A percentile compares a stretch with the other conserved stretches of the same genome.
phyloP scores from a whole-genome alignment of 92 coral and sea anemone genomes.

The Heteractis magnifica region DNA sequence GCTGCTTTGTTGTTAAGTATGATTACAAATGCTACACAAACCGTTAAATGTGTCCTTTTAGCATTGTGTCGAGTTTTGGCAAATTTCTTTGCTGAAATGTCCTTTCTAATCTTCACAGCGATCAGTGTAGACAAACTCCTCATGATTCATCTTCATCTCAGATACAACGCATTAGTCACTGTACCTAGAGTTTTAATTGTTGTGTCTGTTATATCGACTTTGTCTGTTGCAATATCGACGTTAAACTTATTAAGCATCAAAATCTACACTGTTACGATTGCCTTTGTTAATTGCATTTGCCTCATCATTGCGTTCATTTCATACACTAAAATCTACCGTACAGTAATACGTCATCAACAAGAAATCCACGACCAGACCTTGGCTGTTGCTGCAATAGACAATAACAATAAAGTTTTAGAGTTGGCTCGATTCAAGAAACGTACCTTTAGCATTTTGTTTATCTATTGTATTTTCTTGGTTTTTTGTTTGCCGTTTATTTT shows the following conservation, averaged over 20 bases:
- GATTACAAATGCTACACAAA: background rate
- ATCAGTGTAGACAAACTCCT: constrained; percentile 31
- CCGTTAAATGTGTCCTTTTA: constrained; percentile 8
- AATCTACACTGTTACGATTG: constrained; percentile 4
- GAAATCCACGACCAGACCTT: constrained; percentile 16
- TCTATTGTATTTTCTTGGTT: constrained; percentile 10
- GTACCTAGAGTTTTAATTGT: background rate
- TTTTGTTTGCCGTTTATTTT: constrained; percentile 7
- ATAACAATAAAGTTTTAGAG: background rate
- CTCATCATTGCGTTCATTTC: constrained; percentile 12
- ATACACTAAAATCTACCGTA: constrained; percentile 26
- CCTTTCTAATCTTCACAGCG: constrained; percentile 18
- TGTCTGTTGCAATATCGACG: background rate
- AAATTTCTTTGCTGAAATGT: constrained; percentile 13
- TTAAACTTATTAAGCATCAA: background rate
- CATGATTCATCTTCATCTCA: constrained; percentile 12
- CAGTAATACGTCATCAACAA: constrained; percentile 26
- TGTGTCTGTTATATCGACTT: background rate
- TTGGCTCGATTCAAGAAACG: constrained; percentile 29
- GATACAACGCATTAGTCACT: constrained; percentile 1
- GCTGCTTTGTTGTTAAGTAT: constrained; percentile 7
- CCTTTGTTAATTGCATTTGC: background rate
- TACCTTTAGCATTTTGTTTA: constrained; percentile 11
- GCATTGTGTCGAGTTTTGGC: background rate
- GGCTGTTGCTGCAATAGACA: constrained; percentile 6